Evolutionary conservation across 2,797 vertebrate species (phyloP), one percentile per base, ranked within the genome.

Genomic region (Orestias chungarensis): DNA sequence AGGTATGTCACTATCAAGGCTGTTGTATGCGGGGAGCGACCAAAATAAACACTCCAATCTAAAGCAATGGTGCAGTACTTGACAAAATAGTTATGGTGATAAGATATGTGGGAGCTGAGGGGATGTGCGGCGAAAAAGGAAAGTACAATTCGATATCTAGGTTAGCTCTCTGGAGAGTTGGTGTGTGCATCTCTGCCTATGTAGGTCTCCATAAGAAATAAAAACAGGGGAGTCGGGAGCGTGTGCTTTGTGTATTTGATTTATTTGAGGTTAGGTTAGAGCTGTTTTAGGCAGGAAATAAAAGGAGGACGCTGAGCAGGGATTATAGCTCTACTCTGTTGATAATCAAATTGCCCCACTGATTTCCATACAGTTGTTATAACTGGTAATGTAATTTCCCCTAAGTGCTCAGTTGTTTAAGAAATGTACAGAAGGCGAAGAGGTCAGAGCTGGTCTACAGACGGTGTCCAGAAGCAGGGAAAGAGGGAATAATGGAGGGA

Each of bases 331-430:
- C 88, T 83, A 89, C 89, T 91, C 87, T 85, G 89, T 91, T 87
- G 91, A 93, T 95, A 95, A 95, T 95, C 93, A 87, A 94, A 95
- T 95, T 93, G 91, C 90, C 89, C 76, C 80, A 79, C 94, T 94
- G 90, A 94, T 95, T 94, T 94, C 92, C 95, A 95, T 95, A 94
- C 89, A 86, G 88, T 93, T 93, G 92, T 94, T 94, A 92, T 92
- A 93, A 91, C 81, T 80, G 59, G 87, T 94, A 93, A 94, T 95
- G 93, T 91, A 93, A 94, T 94, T 94, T 93, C 87, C 92, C 82
- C 82, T 94, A 94, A 95, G 94, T 95, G 94, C 94, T 93, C 89
- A 85, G 90, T 93, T 93, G 93, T 95, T 94, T 93, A 93, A 93
- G 87, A 93, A 94, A 93, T 93, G 89, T 90, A 89, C 85, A 92